phyloP scores from a whole-genome alignment of 2,113 vertebrate species.

The Pheucticus melanocephalus region DNA sequence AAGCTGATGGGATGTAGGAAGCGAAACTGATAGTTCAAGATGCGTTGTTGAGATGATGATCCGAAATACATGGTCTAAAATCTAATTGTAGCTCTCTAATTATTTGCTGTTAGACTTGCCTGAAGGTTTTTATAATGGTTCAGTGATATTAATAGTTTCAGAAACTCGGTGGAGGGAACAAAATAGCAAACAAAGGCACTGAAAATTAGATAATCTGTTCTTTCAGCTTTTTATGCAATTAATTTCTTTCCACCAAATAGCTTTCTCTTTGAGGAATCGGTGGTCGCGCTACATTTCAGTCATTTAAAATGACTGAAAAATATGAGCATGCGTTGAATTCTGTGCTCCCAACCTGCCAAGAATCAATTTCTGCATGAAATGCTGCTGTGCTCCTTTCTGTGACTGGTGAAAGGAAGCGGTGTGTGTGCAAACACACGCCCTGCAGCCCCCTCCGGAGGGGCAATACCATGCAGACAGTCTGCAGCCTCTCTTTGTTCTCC shows the following conservation, averaged over 20 bases:
- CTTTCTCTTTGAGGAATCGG: neutral
- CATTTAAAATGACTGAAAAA: neutral
- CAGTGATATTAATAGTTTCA: neutral
- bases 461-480: neutral
- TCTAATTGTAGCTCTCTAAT: neutral
- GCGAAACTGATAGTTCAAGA: neutral
- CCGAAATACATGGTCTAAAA: neutral
- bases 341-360: neutral
- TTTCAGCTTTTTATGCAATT: neutral
- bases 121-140: neutral
- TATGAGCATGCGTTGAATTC: neutral
- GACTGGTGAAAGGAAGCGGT: neutral
- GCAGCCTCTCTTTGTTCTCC: slow-evolving; percentile 64
- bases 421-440: neutral
- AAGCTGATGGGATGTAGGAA: neutral
- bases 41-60: neutral
- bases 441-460: neutral
- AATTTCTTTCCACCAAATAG: neutral
- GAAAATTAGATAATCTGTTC: neutral
- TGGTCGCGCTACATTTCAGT: neutral
- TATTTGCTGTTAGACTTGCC: neutral
- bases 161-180: neutral
- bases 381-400: neutral
- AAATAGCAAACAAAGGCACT: neutral
- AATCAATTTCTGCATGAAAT: neutral